Evolutionary conservation across 2,888 invertebrate species (phyloP).

Genomic region (Maniola hyperantus): DNA sequence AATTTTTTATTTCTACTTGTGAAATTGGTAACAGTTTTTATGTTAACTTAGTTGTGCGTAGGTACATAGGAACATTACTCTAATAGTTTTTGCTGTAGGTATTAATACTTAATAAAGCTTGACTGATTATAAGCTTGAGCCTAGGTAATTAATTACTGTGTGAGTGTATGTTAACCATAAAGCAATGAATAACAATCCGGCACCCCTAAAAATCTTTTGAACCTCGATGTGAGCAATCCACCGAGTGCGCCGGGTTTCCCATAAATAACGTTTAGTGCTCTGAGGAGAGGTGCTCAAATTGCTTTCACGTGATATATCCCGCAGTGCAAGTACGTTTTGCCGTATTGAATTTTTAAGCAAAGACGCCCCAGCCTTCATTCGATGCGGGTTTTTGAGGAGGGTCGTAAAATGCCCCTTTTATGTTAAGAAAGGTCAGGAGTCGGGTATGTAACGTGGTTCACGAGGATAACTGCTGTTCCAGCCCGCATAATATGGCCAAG

Average conservation of each 20-base stretch:
- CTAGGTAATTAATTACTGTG: conserved; percentile 1
- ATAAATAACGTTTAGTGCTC: conserved; percentile 80
- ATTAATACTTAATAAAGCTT: background rate
- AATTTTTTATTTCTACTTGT: no score
- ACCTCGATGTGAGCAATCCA: conserved; percentile 72
- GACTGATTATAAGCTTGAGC: background rate
- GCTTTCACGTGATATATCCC: conserved; percentile 78
- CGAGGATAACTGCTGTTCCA: background rate
- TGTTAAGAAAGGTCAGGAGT: conserved; percentile 35
- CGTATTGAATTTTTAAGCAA: conserved; percentile 78
- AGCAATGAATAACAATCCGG: conserved; percentile 18
- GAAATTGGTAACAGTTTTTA: no score
- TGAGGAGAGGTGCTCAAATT: conserved; percentile 77
- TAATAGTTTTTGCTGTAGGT: no score
- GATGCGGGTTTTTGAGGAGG: conserved; percentile 22
- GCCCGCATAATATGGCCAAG: background rate
- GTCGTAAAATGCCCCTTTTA: conserved; percentile 29
- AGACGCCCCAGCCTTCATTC: conserved; percentile 45
- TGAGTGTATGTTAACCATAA: conserved; percentile 4
- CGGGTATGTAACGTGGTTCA: conserved; percentile 25
- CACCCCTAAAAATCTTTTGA: conserved; percentile 63
- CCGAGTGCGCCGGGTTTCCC: conserved; percentile 72
- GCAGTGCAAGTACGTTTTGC: conserved; percentile 68
- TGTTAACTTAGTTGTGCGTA: no score
- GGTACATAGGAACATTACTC: no score